Evolutionary conservation across 2,888 invertebrate species (phyloP).

Genomic region (Rapana venosa): DNA sequence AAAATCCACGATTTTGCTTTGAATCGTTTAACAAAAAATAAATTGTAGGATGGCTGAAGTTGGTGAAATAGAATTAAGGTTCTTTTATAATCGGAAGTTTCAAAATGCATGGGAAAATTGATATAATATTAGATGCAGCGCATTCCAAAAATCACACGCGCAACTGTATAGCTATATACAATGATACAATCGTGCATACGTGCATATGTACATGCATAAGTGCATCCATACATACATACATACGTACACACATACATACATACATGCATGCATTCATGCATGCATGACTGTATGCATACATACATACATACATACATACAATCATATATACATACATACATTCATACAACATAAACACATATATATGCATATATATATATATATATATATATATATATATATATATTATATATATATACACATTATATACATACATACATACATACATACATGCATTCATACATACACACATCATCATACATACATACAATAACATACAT

Average conservation of each 20-base stretch:
- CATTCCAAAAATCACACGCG: too few relatives aligned
- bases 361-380: background rate
- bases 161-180: background rate
- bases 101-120: too few relatives aligned
- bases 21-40: too few relatives aligned
- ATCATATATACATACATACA: background rate
- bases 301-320: background rate
- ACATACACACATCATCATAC: background rate
- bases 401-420: background rate
- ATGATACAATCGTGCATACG: background rate
- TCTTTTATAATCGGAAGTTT: too few relatives aligned
- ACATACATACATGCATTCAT: background rate
- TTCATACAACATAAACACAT: background rate
- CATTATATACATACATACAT: background rate
- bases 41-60: too few relatives aligned
- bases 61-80: too few relatives aligned
- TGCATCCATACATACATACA: slow-evolving; percentile 20
- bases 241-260: background rate
- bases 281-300: background rate
- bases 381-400: background rate
- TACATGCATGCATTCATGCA: background rate
- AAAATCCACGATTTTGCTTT: too few relatives aligned
- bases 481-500: too few relatives aligned
- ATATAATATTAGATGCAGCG: too few relatives aligned
- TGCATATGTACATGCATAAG: background rate